Evolutionary conservation across 2,113 vertebrate species (phyloP), one percentile per base, ranked within the genome.

Genomic region (Marmota monax): DNA sequence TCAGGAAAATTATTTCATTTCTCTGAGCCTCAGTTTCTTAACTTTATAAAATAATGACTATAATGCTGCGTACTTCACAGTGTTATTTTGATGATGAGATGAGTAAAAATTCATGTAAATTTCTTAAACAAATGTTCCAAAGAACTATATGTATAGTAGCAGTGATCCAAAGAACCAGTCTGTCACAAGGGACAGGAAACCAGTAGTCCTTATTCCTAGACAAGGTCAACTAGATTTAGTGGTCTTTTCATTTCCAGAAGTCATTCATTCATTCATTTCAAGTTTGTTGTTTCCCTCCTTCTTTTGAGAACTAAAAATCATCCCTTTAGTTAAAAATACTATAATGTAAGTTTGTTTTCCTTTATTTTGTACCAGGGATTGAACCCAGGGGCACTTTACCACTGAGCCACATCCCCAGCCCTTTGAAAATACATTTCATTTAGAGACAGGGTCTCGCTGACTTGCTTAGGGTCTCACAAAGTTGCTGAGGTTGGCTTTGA

Each of bases 291-390:
- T 84, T 2, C 13, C 73, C 20, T 7, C 84, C 11, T 87, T 90
- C 61, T 86, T 92, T 34, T 63, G 69, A 89, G 87, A 96, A 70
- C 48, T 88, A 32, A n/a, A 53, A 95, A 87, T 12, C 3, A 88
- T 67, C 20, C 4, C n/a, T 83, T 84, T 58, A 23, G 69, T 74
- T 95, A 84, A 78, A 78, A 88, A 78, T 22, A 53, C 11, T 42
- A 58, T 1, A 61, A 13, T 39, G 58, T 63, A 93, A 74, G 48
- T n/a, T 58, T 58, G 20, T 58, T 58, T 58, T 23, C 22, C 5
- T 22, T 58, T 58, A 22, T 22, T 6, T 20, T 58, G 56, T 58
- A 58, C 56, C 56, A 58, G 56, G 20, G 56, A 58, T 58, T 58
- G 56, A 58, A 23, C 0, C 20, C 56, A 58, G 56, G 18, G 56